Evolutionary conservation across 2,113 vertebrate species (phyloP), one percentile per base, ranked within the genome.

Genomic region (Rhinolophus sinicus): DNA sequence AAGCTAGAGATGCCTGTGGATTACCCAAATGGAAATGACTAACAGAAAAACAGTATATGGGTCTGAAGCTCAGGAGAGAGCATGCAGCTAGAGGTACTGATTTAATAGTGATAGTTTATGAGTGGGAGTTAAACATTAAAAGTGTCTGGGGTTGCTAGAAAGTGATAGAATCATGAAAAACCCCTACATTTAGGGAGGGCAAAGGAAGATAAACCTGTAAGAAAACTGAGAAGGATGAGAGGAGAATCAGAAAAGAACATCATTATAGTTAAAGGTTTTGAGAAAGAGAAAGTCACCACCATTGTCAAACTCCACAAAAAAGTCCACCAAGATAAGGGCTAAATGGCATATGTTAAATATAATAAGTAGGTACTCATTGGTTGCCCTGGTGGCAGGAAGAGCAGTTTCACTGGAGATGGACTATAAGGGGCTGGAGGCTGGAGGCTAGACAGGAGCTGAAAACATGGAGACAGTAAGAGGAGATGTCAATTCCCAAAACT

Each of bases 401-500:
- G 7, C 11, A 44, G 12, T 78, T 62, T 62, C n/a, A 19, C 38
- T 78, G 35, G 54, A 80, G 7, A 65, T 26, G 19, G 9, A 26
- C 3, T 35, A 16, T 10, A 88, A 84, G 16, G 10, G 30, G 2
- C 13, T 54, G 50, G 69, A 16, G 30, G 2, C 13, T 54, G 50
- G 69, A 16, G 3, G 16, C 44, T 72, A 8, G 60, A 16, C 1
- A 7, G 24, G 19, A 87, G 16, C 33, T 56, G 21, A 92, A 22
- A 18, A 56, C 9, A n/a, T 35, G 40, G 9, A 60, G 56, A 67
- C 2, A 60, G 40, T 35, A 44, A 75, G 18, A 82, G 11, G 54
- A 83, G 65, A 65, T 4, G 19, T 56, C 38, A 50, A 87, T 83
- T 87, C 73, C n/a, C 33, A 93, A 90, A 97, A 82, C 24, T 33